A percentile compares a stretch with the other conserved stretches of the same genome.
Evolutionary conservation across 2,888 invertebrate genomes (phyloP).

Genomic region (Rhorus exstirpatorius): DNA sequence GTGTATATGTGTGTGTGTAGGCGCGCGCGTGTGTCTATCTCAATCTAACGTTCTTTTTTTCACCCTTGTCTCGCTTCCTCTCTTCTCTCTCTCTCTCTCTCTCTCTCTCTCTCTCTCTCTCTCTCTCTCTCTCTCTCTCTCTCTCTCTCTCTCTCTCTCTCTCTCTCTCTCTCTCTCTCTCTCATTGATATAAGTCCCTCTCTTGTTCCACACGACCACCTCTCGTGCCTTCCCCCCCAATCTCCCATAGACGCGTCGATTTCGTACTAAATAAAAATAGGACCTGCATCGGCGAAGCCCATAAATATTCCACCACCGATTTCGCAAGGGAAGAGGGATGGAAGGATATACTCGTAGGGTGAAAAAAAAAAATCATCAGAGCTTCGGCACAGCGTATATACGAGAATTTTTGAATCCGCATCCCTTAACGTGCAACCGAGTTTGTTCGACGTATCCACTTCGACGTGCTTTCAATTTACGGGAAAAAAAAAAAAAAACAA

Average conservation of each 20-base stretch:
- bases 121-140: too few species aligned
- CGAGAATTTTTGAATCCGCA: constrained; percentile 41
- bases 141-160: background rate
- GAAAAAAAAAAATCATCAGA: constrained; percentile 24
- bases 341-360: constrained; percentile 31
- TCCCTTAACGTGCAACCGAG: constrained; percentile 9
- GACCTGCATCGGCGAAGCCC: constrained; percentile 49
- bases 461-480: constrained; percentile 57
- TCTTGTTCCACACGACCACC: constrained; percentile 36
- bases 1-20: constrained; percentile 9
- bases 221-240: constrained; percentile 11
- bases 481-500: constrained; percentile 42
- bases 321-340: constrained; percentile 20
- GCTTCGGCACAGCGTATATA: constrained; percentile 12
- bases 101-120: too few species aligned
- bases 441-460: constrained; percentile 58
- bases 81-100: too few species aligned
- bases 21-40: too few species aligned
- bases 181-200: constrained; percentile 2
- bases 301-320: constrained; percentile 60
- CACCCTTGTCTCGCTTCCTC: too few species aligned
- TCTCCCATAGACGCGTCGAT: constrained; percentile 29
- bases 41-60: too few species aligned
- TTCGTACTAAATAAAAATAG: constrained; percentile 60
- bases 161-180: background rate